phyloP scores from a whole-genome alignment of 2,797 vertebrate genomes.

The Alectoris magna region DNA sequence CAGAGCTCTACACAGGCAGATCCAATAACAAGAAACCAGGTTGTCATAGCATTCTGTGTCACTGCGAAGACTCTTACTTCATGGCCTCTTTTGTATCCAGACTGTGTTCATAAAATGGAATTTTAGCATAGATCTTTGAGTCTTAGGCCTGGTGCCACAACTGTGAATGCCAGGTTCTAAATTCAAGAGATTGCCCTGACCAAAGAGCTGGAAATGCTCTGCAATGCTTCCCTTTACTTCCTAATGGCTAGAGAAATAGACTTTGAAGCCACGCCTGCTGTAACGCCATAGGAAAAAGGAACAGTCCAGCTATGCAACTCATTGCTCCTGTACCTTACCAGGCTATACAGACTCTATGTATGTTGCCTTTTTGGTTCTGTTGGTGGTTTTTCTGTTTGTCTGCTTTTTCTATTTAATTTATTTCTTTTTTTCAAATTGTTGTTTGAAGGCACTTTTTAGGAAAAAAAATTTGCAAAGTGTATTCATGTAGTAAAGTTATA shows the following conservation, averaged over 20 bases:
- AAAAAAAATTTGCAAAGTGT: neutral
- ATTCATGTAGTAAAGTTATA: neutral
- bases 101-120: neutral
- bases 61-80: neutral
- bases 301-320: neutral
- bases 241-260: neutral
- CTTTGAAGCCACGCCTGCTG: neutral
- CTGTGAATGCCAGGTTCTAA: neutral
- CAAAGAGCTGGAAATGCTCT: neutral
- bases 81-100: neutral
- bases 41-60: neutral
- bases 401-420: neutral
- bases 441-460: neutral
- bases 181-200: neutral
- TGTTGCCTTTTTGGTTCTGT: rapidly evolving
- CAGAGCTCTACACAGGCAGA: neutral
- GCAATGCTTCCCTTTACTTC: neutral
- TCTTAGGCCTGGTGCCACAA: neutral
- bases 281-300: neutral
- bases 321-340: neutral
- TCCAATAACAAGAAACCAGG: neutral
- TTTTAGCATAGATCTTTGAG: neutral
- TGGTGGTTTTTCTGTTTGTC: neutral
- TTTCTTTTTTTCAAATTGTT: neutral
- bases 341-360: neutral